phyloP scores from a whole-genome alignment of 1,140 invertebrate species.

The Nasonia giraulti region DNA sequence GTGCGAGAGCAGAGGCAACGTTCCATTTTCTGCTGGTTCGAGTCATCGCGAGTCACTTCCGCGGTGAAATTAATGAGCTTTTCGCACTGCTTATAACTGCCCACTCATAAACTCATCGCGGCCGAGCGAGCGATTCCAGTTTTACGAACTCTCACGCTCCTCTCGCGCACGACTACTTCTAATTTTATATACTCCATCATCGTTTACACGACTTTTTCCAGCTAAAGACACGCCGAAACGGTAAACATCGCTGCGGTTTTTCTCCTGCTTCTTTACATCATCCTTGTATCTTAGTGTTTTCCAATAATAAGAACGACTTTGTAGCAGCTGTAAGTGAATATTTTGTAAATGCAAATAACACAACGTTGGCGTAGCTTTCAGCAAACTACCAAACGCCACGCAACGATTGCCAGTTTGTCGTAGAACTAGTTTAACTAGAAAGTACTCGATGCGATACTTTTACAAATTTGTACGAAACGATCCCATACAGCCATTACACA shows the following conservation, averaged over 20 bases:
- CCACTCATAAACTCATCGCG: conserved; percentile 31
- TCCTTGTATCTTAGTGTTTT: background rate
- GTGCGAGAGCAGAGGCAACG: too few relatives aligned
- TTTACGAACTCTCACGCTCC: conserved; percentile 23
- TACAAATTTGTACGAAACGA: background rate
- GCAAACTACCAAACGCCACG: background rate
- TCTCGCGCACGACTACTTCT: background rate
- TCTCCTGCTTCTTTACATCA: background rate
- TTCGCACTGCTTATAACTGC: background rate
- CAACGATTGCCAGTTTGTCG: too few relatives aligned
- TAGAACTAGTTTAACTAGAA: background rate
- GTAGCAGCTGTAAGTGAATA: too few relatives aligned
- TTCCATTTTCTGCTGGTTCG: background rate
- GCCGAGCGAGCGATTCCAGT: background rate
- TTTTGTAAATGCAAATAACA: background rate
- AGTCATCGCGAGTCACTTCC: background rate
- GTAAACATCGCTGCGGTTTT: too few relatives aligned
- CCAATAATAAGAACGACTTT: too few relatives aligned
- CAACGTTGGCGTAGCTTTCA: background rate
- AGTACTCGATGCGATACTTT: background rate
- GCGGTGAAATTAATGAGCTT: conserved; percentile 13
- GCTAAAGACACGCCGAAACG: background rate
- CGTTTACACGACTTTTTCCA: background rate
- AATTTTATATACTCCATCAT: conserved; percentile 15
- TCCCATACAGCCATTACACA: background rate